Conservation (phyloP, 2,113 vertebrate genomes). For the Clarias macrocephalus region DNA sequence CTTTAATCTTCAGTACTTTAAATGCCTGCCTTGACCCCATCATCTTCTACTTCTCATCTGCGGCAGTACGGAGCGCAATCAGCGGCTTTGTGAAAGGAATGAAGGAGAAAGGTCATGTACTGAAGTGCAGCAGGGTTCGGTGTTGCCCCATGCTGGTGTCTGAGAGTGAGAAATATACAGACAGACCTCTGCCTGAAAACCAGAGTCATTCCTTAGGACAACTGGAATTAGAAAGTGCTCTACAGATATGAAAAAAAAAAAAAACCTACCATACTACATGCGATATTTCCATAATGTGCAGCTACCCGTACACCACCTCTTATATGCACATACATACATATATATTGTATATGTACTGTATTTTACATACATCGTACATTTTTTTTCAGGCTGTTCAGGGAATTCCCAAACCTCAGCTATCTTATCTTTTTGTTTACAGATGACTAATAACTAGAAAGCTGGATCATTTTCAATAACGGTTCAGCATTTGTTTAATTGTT, state of each 20-base stretch:
- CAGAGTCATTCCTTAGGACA: not conserved
- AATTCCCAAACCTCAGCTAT: not conserved
- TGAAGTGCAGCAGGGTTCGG: constrained; percentile 44
- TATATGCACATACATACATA: not conserved
- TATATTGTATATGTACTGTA: not conserved
- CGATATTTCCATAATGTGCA: not conserved
- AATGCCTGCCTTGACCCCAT: constrained; percentile 78
- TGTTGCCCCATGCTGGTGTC: constrained; percentile 12
- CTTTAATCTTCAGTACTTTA: constrained; percentile 70
- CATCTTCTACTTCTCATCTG: constrained; percentile 77
- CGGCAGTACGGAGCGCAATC: constrained; percentile 65
- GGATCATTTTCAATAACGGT: not conserved
- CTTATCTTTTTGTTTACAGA: not conserved
- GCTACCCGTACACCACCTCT: not conserved
- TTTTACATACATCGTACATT: too few relatives aligned
- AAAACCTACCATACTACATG: too few relatives aligned
- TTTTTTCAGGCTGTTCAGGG: not conserved
- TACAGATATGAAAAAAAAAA: not conserved
- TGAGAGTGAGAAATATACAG: constrained; percentile 39
- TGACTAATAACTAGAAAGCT: not conserved
- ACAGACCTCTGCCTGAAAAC: constrained; percentile 28
- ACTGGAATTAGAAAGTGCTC: not conserved
- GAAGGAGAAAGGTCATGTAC: constrained; percentile 62
- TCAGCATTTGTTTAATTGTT: not conserved
- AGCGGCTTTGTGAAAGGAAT: constrained; percentile 59